Evolutionary conservation across 2,113 vertebrate species (phyloP).

Genomic region (Suricata suricatta): DNA sequence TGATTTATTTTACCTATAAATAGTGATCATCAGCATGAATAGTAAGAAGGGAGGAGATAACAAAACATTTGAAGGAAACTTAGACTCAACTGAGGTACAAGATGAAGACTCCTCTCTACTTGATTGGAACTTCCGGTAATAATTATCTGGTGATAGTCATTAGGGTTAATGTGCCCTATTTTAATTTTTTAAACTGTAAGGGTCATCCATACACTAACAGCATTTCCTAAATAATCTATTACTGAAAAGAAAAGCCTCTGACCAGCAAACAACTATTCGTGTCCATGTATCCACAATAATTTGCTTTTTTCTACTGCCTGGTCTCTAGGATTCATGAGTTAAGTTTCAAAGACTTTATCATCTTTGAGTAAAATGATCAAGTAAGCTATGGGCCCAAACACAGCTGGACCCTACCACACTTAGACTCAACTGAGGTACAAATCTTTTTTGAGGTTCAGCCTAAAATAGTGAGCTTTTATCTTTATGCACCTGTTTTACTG

Average conservation of each 20-base stretch:
- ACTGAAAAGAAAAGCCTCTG: background rate
- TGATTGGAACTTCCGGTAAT: background rate
- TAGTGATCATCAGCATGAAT: background rate
- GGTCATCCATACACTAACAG: background rate
- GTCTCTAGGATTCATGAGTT: background rate
- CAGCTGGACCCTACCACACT: background rate
- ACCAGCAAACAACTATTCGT: background rate
- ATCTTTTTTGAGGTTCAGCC: background rate
- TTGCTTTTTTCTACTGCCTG: background rate
- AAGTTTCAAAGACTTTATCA: background rate
- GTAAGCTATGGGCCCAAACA: background rate
- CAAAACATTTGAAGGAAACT: background rate
- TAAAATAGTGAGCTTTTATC: background rate
- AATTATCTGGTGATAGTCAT: background rate
- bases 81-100: too few relatives aligned
- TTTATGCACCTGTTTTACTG: background rate
- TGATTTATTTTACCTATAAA: background rate
- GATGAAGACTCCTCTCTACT: background rate
- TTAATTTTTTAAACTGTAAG: background rate
- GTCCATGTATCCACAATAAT: background rate
- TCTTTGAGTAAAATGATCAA: background rate
- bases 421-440: background rate
- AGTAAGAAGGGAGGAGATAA: background rate
- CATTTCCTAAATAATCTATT: background rate
- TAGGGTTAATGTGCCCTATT: background rate